Percentiles rank a stretch among this genome's conserved stretches.
These are phyloP conservation scores for Laupala kohalensis DNA, from an alignment of 1,140 invertebrate species.

Conservation along the genomic window DNA sequence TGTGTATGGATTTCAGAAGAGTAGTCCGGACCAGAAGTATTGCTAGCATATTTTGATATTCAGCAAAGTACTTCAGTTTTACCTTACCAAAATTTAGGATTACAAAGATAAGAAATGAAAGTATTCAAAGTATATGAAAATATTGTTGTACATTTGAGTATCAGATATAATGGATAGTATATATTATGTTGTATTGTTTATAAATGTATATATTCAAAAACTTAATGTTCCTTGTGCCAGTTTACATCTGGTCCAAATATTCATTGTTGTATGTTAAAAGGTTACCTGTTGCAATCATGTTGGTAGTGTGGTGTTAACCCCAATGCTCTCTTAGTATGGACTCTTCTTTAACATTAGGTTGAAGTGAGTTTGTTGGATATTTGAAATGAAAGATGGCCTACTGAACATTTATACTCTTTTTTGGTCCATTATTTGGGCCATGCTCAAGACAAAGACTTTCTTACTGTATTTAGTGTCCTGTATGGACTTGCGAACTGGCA, in stretches of 20 bases:
- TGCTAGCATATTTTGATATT: background rate
- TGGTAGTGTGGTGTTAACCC: background rate
- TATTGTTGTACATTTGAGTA: too few relatives aligned
- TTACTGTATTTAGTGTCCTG: background rate
- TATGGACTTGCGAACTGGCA: background rate
- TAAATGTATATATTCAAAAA: background rate
- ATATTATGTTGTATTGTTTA: too few relatives aligned
- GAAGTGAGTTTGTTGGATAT: background rate
- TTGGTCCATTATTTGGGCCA: background rate
- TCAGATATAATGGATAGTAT: too few relatives aligned
- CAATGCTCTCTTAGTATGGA: background rate
- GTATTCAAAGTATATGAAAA: too few relatives aligned
- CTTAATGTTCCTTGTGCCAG: background rate
- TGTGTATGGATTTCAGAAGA: background rate
- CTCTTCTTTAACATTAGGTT: background rate
- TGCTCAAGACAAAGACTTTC: background rate
- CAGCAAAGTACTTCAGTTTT: background rate
- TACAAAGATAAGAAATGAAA: background rate
- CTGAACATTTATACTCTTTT: background rate
- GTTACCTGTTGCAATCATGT: background rate
- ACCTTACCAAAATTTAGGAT: too few relatives aligned
- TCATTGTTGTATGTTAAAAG: background rate
- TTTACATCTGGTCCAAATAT: background rate
- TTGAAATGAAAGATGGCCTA: background rate
- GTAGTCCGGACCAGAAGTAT: background rate